Conservation (phyloP, 2,797 vertebrate species). For the Moxostoma hubbsi region DNA sequence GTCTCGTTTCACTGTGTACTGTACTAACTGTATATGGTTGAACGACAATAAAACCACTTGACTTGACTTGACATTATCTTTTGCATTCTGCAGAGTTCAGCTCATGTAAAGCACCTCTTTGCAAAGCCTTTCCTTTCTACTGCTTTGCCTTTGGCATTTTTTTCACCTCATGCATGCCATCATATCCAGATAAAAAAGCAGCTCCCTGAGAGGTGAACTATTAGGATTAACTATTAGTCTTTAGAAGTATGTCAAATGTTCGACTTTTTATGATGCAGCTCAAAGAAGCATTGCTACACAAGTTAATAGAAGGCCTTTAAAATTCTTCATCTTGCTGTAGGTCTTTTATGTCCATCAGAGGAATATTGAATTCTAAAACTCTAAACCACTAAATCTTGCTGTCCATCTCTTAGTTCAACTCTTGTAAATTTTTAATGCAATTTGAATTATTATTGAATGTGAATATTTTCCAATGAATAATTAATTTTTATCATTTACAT, state of each 20-base stretch:
- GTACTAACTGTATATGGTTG: no score
- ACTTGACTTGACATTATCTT: no score
- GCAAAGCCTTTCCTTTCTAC: constrained; percentile 21
- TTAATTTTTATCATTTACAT: no score
- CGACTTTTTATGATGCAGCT: constrained; percentile 35
- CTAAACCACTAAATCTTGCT: background rate
- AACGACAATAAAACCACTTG: no score
- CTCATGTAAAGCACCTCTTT: background rate
- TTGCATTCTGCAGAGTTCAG: constrained; percentile 5
- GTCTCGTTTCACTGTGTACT: no score
- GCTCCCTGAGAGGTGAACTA: constrained; percentile 39
- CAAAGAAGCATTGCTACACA: constrained; percentile 6
- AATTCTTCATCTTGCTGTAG: constrained; percentile 17
- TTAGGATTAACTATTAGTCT: constrained; percentile 53
- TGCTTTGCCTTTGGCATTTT: constrained; percentile 34
- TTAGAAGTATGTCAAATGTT: constrained; percentile 49
- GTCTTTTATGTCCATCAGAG: constrained; percentile 26
- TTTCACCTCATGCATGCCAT: constrained; percentile 18
- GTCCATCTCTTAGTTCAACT: background rate
- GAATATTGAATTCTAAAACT: constrained; percentile 5
- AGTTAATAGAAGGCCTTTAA: constrained; percentile 50
- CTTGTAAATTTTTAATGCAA: no score
- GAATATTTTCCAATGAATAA: no score
- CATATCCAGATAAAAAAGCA: constrained; percentile 50
- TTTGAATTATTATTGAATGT: no score